Percentiles rank a stretch among this genome's conserved stretches.
Conservation (phyloP, 1,140 invertebrate genomes). For the Yoshiicerus persimilis region DNA sequence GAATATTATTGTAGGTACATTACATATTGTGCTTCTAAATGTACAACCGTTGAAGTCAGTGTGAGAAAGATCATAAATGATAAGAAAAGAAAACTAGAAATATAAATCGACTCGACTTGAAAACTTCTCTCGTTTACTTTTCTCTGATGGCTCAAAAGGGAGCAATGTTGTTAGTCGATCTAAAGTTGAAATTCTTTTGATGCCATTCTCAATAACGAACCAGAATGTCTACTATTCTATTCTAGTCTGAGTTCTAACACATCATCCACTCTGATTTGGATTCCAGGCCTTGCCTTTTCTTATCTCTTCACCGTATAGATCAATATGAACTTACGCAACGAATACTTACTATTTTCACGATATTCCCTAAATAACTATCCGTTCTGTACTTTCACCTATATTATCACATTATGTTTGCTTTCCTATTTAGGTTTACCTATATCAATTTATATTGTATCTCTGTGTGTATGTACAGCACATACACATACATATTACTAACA, state of each 20-base stretch:
- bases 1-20: not conserved
- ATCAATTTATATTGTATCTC: too few relatives aligned
- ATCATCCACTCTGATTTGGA: not conserved
- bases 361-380: too few relatives aligned
- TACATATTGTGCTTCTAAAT: not conserved
- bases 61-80: not conserved
- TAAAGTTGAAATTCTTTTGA: not conserved
- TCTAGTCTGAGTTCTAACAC: not conserved
- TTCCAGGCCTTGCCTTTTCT: not conserved
- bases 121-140: conserved; percentile 10
- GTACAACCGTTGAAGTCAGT: not conserved
- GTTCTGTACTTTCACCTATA: not conserved
- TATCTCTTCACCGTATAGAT: not conserved
- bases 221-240: not conserved
- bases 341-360: too few relatives aligned
- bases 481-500: not conserved
- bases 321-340: not conserved
- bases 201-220: not conserved
- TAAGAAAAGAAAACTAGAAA: not conserved
- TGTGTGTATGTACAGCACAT: not conserved
- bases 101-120: not conserved
- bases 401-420: not conserved
- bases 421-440: too few relatives aligned
- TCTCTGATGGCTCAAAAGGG: conserved; percentile 11
- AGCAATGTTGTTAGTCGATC: not conserved